These are phyloP conservation scores for Drosophila mojavensis DNA, from an alignment of 1,140 invertebrate genomes.

Conservation along the genomic window DNA sequence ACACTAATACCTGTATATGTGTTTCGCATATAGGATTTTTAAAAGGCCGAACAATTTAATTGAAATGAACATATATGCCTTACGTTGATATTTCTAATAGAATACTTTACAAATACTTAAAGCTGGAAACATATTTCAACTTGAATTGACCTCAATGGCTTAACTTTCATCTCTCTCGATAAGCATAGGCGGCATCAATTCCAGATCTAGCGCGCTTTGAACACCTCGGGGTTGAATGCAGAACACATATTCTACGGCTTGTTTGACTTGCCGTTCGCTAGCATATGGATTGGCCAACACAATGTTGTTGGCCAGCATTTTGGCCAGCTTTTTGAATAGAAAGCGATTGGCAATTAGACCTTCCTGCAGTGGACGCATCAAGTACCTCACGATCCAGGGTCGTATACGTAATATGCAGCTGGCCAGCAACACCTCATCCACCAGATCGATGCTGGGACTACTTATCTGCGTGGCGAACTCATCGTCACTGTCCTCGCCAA, in stretches of 20 bases:
- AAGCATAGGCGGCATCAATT: constrained; percentile 42
- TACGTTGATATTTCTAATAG: background rate
- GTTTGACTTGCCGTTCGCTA: constrained; percentile 63
- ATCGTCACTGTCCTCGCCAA: constrained; percentile 79
- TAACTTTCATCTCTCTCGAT: constrained; percentile 21
- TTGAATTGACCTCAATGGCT: background rate
- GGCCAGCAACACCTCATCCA: constrained; percentile 68
- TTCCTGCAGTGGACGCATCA: constrained; percentile 74
- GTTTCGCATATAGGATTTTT: no score
- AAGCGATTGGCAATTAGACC: constrained; percentile 77
- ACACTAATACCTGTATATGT: constrained; percentile 7
- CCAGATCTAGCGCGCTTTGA: constrained; percentile 52
- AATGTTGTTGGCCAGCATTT: constrained; percentile 63
- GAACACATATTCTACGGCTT: constrained; percentile 65
- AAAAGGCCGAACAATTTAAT: background rate
- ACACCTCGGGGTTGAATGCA: constrained; percentile 61
- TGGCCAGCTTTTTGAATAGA: constrained; percentile 79
- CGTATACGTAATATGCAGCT: constrained; percentile 77
- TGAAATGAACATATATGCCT: background rate
- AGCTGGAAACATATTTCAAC: background rate
- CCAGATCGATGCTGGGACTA: constrained; percentile 76
- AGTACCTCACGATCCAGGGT: constrained; percentile 74
- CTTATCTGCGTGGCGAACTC: constrained; percentile 68
- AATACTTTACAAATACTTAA: background rate
- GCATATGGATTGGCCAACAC: constrained; percentile 77